These are phyloP conservation scores for Laupala kohalensis DNA, from an alignment of 1,140 invertebrate genomes.

Conservation along the genomic window DNA sequence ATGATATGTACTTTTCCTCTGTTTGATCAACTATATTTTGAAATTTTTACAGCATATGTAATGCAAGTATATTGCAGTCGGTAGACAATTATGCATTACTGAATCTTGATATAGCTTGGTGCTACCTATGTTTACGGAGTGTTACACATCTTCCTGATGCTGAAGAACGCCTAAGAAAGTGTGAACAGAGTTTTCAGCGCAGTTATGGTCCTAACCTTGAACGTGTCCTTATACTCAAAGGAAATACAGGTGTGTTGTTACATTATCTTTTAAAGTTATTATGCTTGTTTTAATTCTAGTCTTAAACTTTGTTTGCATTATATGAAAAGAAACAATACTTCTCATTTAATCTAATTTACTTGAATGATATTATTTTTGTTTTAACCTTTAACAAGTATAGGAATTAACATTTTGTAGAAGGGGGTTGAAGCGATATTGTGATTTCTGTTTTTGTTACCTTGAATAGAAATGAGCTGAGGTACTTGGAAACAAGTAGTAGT, in stretches of 20 bases:
- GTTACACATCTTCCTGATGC: conserved; percentile 58
- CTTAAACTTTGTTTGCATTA: background rate
- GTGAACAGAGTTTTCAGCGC: conserved; percentile 47
- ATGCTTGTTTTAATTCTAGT: background rate
- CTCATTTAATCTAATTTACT: no score
- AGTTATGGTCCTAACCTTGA: conserved; percentile 59
- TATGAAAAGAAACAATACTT: no score
- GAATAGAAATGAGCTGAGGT: no score
- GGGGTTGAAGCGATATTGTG: no score
- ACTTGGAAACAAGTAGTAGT: no score
- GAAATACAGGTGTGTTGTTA: conserved; percentile 34
- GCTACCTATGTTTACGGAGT: conserved; percentile 60
- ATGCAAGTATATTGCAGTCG: conserved; percentile 45
- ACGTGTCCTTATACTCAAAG: conserved; percentile 53
- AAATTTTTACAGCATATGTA: conserved; percentile 41
- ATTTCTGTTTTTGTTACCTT: no score
- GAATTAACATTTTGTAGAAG: no score
- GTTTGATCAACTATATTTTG: no score
- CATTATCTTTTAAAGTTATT: background rate
- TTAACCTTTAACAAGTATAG: no score
- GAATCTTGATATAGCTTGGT: conserved; percentile 74
- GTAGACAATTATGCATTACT: conserved; percentile 72
- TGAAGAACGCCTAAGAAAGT: conserved; percentile 43
- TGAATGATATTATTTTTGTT: no score
- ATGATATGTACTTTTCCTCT: background rate